Evolutionary conservation across 2,888 invertebrate species (phyloP).

Genomic region (Brenthis ino): DNA sequence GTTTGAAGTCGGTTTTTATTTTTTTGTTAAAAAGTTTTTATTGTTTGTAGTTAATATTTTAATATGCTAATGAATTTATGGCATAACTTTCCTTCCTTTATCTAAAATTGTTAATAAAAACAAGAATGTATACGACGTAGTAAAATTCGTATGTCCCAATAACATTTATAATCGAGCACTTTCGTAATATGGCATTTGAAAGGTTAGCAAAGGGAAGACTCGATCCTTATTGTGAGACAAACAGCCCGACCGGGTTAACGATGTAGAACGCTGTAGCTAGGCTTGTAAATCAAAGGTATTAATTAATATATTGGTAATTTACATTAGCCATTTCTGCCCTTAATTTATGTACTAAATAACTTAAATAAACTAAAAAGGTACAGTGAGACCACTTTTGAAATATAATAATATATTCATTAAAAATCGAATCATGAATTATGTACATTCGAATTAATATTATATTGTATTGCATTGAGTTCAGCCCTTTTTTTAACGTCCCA

Average conservation of each 20-base stretch:
- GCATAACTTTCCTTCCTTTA: no score
- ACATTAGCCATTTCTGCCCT: background rate
- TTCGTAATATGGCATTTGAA: conserved; percentile 13
- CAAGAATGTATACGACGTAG: conserved; percentile 1
- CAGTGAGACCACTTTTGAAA: no score
- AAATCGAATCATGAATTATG: no score
- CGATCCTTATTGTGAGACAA: conserved; percentile 8
- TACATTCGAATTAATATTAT: no score
- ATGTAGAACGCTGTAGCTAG: conserved; percentile 1
- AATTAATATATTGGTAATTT: background rate
- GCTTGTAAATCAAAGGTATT: conserved; percentile 7
- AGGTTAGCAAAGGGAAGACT: conserved; percentile 9
- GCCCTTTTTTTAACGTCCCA: no score
- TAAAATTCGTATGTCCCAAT: conserved; percentile 11
- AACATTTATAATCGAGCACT: conserved; percentile 16
- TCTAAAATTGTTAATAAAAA: conserved; percentile 3
- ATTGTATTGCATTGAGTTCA: no score
- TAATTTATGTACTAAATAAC: background rate
- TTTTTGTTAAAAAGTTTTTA: no score
- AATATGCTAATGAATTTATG: no score
- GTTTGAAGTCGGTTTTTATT: no score
- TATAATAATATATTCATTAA: no score
- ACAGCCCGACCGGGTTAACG: conserved; percentile 20
- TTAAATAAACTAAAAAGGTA: background rate
- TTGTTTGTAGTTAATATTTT: no score